Evolutionary conservation across 1,140 invertebrate species (phyloP).

Genomic region (Papilio polytes): DNA sequence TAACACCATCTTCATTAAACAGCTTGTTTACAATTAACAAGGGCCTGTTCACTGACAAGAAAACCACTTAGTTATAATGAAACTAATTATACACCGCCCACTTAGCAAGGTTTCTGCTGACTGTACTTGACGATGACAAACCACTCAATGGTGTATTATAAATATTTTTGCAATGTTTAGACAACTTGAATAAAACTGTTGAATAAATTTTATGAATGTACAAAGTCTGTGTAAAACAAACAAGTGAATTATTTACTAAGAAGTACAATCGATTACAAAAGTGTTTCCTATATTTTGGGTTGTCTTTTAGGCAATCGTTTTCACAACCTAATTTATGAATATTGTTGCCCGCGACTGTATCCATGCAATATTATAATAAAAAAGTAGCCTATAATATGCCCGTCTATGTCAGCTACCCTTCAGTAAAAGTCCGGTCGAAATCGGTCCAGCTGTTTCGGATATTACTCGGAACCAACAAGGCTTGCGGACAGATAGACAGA

Average conservation of each 20-base stretch:
- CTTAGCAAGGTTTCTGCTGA: conserved; percentile 20
- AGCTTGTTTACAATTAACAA: conserved; percentile 39
- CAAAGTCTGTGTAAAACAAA: not conserved
- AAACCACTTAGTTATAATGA: conserved; percentile 37
- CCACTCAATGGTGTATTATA: conserved; percentile 1
- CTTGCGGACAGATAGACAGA: too few relatives aligned
- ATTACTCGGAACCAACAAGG: too few relatives aligned
- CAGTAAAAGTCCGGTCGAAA: too few relatives aligned
- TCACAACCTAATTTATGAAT: too few relatives aligned
- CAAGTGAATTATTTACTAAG: not conserved
- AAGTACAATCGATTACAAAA: not conserved
- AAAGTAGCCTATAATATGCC: too few relatives aligned
- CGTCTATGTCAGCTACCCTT: too few relatives aligned
- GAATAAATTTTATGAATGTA: conserved; percentile 17
- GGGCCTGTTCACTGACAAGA: conserved; percentile 32
- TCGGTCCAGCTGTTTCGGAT: too few relatives aligned
- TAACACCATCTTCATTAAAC: conserved; percentile 30
- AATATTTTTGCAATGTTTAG: conserved; percentile 26
- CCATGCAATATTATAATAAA: too few relatives aligned
- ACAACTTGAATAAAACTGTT: conserved; percentile 7
- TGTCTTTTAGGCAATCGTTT: too few relatives aligned
- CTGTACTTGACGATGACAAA: conserved; percentile 26
- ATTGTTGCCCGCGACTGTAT: too few relatives aligned
- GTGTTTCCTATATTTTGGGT: not conserved
- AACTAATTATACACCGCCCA: conserved; percentile 41